Base-by-base conservation (phyloP, 2,113 vertebrate genomes). In the Thalassoma bifasciatum region DNA sequence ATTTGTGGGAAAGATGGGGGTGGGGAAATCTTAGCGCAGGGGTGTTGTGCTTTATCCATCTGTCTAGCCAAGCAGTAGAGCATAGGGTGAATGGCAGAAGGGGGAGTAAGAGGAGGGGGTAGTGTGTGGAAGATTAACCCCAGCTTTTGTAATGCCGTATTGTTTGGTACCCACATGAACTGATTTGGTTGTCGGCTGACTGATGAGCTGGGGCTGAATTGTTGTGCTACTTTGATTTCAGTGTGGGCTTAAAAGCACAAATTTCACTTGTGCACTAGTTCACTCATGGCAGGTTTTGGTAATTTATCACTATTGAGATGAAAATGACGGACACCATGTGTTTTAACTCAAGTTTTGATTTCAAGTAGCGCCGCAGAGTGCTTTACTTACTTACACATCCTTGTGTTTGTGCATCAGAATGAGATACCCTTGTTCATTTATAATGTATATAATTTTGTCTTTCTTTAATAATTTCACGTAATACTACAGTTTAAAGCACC, bases 61-160 rank as follows among this genome's bases (percentile, higher is more conserved):
- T 91, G 91, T 91, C 82, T 89, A 66, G 66, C 83, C 78, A 85
- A 78, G 62, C 83, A 83, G 54, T 61, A 73, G 62, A 83, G 59
- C 51, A 61, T 66, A 34, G 67, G 73, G 47, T 72, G 77, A 81
- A 72, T 80, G 79, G 72, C 46, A 71, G 77, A 5, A 23, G 26
- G 63, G 47, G 65, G 1, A 54, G 22, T 4, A 14, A 30, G 40
- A 37, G 37, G 70, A n/a, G 69, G 77, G 82, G 61, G 64, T 14
- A 63, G 26, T 70, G 64, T 73, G 83, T 87, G 75, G 69, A 82
- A 87, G 88, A 91, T 91, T 91, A 88, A 90, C 85, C 85, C 85
- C 59, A 61, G 63, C 78, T 67, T 74, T 88, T 89, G 81, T 85
- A 26, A 65, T 56, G 46, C 54, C 62, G 59, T 79, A 66, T 86